phyloP scores from a whole-genome alignment of 2,888 invertebrate genomes.

The Cheilosia vulpina region DNA sequence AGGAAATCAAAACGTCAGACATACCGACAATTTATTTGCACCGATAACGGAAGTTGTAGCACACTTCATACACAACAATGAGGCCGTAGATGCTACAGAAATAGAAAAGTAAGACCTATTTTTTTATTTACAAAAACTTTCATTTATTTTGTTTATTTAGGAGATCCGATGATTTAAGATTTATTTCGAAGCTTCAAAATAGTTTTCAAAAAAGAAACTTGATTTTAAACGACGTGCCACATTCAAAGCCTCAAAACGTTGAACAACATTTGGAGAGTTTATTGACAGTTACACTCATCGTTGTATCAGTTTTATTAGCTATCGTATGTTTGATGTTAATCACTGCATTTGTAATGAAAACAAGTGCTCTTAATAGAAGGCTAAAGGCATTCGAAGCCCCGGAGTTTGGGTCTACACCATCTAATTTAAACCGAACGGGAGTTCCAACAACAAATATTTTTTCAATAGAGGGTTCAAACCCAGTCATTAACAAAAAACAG shows the following conservation, averaged over 20 bases:
- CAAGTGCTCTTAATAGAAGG: conserved; percentile 85
- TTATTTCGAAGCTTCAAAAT: conserved; percentile 83
- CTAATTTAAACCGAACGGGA: conserved; percentile 84
- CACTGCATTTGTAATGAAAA: conserved; percentile 85
- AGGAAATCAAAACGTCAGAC: conserved; percentile 41
- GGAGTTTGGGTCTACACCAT: conserved; percentile 86
- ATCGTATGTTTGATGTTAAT: conserved; percentile 85
- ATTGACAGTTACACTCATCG: conserved; percentile 85
- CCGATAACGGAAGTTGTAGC: conserved; percentile 82
- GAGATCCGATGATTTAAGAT: conserved; percentile 84
- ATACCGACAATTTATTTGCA: conserved; percentile 2
- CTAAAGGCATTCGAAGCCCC: conserved; percentile 87
- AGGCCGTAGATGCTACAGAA: conserved; percentile 84
- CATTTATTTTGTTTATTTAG: conserved; percentile 77
- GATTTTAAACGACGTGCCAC: conserved; percentile 84
- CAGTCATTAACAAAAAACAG: conserved; percentile 86
- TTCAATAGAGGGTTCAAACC: conserved; percentile 89
- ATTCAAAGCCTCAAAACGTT: conserved; percentile 78
- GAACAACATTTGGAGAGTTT: conserved; percentile 82
- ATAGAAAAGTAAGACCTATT: conserved; percentile 83
- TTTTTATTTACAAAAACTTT: neutral
- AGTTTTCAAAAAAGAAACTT: conserved; percentile 82
- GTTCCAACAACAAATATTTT: conserved; percentile 89
- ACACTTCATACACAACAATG: conserved; percentile 85
- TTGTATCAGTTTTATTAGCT: conserved; percentile 85